phyloP scores from a whole-genome alignment of 1,140 invertebrate genomes.

The Drosophila eugracilis region DNA sequence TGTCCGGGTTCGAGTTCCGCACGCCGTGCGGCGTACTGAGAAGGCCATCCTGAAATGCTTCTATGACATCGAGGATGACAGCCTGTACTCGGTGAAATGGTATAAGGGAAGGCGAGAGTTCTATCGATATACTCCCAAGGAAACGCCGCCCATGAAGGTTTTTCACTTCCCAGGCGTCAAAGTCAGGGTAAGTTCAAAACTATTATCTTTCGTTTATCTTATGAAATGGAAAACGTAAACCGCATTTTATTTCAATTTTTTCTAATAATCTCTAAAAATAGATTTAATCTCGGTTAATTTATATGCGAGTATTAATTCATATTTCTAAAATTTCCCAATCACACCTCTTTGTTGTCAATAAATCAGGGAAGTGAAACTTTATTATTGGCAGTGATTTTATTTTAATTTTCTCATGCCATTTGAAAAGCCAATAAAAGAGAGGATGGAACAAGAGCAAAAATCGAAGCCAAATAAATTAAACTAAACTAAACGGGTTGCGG shows the following conservation, averaged over 20 bases:
- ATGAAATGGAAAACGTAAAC: not conserved
- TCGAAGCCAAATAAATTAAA: constrained; percentile 64
- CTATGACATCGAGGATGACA: constrained; percentile 91
- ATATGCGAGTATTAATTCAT: not conserved
- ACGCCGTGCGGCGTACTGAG: constrained; percentile 88
- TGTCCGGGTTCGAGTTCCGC: constrained; percentile 88
- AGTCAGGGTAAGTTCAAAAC: constrained; percentile 88
- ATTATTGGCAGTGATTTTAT: constrained; percentile 17
- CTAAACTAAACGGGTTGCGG: constrained; percentile 51
- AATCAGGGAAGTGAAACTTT: constrained; percentile 13
- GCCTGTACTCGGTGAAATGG: constrained; percentile 94
- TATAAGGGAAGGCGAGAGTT: constrained; percentile 92
- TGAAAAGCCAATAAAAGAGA: constrained; percentile 4
- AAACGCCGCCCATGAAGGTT: constrained; percentile 89
- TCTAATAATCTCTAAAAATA: too few relatives aligned
- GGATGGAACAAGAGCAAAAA: constrained; percentile 6
- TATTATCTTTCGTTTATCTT: not conserved
- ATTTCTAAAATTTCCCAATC: not conserved
- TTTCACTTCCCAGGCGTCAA: constrained; percentile 90
- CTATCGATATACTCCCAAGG: constrained; percentile 91
- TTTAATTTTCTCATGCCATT: constrained; percentile 26
- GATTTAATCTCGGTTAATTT: too few relatives aligned
- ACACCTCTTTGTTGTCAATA: constrained; percentile 7
- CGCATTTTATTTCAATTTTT: not conserved
- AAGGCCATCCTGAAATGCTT: constrained; percentile 89